phyloP scores from a whole-genome alignment of 2,888 invertebrate genomes.

The Orthosia cruda region DNA sequence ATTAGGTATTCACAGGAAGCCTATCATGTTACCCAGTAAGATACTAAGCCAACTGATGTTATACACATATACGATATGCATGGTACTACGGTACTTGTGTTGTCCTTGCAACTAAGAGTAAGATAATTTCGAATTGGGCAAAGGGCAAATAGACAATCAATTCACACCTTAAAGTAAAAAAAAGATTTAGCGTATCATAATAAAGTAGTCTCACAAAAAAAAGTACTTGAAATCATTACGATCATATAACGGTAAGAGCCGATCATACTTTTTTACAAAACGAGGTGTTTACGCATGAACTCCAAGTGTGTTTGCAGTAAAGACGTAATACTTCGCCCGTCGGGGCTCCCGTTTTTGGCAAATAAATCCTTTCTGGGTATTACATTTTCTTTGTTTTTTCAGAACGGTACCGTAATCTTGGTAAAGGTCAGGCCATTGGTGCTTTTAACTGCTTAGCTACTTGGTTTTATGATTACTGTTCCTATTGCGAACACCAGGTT shows the following conservation, averaged over 20 bases:
- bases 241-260: conserved; percentile 35
- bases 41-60: background rate
- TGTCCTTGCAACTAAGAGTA: background rate
- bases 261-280: conserved; percentile 28
- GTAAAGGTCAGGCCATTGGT: conserved; percentile 23
- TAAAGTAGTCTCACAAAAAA: conserved; percentile 1
- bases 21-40: background rate
- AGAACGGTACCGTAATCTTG: conserved; percentile 50
- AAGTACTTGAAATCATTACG: conserved; percentile 14
- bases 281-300: conserved; percentile 34
- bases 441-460: conserved; percentile 24
- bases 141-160: background rate
- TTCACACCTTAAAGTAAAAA: background rate
- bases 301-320: conserved; percentile 47
- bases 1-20: background rate
- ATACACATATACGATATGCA: no score
- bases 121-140: background rate
- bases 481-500: background rate
- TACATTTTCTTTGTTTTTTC: conserved; percentile 49
- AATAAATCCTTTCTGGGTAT: conserved; percentile 60
- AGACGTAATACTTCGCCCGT: conserved; percentile 40
- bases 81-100: background rate
- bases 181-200: conserved; percentile 1
- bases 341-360: conserved; percentile 65
- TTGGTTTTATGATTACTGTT: conserved; percentile 35